Conservation (phyloP, 1,140 invertebrate species). For the Scylla paramamosain region DNA sequence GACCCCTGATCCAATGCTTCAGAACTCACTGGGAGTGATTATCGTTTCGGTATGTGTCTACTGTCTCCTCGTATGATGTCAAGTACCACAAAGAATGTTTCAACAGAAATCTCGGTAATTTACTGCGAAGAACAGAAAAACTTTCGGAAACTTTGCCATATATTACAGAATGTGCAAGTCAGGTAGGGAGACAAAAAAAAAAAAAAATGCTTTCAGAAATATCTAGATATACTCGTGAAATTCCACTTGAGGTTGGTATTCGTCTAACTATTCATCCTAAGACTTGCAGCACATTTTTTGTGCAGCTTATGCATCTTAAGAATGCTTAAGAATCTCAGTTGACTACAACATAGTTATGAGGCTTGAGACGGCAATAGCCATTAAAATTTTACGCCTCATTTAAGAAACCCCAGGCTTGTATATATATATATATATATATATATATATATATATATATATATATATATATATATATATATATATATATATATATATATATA, state of each 20-base stretch:
- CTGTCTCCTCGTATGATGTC: neutral
- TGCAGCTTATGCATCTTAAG: neutral
- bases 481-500: too few relatives aligned
- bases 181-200: neutral
- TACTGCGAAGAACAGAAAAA: neutral
- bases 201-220: constrained; percentile 27
- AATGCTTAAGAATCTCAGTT: neutral
- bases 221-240: constrained; percentile 44
- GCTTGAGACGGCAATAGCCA: constrained; percentile 8
- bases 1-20: too few relatives aligned
- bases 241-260: constrained; percentile 48
- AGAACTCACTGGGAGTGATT: too few relatives aligned
- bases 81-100: constrained; percentile 10
- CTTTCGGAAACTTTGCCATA: neutral
- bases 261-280: constrained; percentile 52
- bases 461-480: too few relatives aligned
- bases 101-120: constrained; percentile 1
- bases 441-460: too few relatives aligned
- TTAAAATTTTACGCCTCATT: neutral
- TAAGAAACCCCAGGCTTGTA: neutral
- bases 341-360: constrained; percentile 21
- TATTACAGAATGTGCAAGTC: constrained; percentile 36
- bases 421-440: too few relatives aligned
- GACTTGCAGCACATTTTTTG: constrained; percentile 25
- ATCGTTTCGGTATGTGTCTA: too few relatives aligned